Conservation (phyloP, 1,140 invertebrate genomes). For the Tetramorium parvispinum region DNA sequence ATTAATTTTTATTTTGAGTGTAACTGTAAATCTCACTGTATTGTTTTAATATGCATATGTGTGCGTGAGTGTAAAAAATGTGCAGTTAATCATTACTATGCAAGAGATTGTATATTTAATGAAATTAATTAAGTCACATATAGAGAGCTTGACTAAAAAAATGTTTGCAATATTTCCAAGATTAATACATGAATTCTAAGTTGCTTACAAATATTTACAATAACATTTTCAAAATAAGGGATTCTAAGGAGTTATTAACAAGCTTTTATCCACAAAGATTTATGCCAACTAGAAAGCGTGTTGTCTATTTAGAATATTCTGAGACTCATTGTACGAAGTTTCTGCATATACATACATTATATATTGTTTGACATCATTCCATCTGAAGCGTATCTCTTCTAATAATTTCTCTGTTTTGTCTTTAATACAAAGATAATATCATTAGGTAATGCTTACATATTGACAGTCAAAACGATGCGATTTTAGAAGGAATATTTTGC, state of each 20-base stretch:
- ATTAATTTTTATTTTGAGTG: constrained; percentile 32
- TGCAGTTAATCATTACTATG: constrained; percentile 35
- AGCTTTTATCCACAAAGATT: constrained; percentile 5
- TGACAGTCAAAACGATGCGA: constrained; percentile 2
- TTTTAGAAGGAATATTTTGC: constrained; percentile 27
- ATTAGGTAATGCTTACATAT: constrained; percentile 1
- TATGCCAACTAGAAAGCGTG: constrained; percentile 14
- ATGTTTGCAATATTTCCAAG: constrained; percentile 11
- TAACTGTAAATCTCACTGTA: constrained; percentile 36
- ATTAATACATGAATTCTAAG: constrained; percentile 11
- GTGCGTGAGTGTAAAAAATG: constrained; percentile 45
- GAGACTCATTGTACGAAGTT: constrained; percentile 35
- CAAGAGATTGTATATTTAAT: constrained; percentile 4
- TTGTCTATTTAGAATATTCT: constrained; percentile 3
- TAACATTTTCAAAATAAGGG: not conserved
- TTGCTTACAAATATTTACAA: constrained; percentile 23
- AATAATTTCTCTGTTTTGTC: constrained; percentile 24
- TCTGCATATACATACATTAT: constrained; percentile 56
- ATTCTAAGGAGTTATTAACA: constrained; percentile 29
- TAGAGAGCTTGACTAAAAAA: constrained; percentile 4
- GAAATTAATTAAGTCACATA: constrained; percentile 20
- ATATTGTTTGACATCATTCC: constrained; percentile 53
- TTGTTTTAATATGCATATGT: constrained; percentile 47
- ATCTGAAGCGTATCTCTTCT: constrained; percentile 32
- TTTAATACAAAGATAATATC: constrained; percentile 24